Evolutionary conservation across 2,113 vertebrate genomes (phyloP).

Genomic region (Sprattus sprattus): DNA sequence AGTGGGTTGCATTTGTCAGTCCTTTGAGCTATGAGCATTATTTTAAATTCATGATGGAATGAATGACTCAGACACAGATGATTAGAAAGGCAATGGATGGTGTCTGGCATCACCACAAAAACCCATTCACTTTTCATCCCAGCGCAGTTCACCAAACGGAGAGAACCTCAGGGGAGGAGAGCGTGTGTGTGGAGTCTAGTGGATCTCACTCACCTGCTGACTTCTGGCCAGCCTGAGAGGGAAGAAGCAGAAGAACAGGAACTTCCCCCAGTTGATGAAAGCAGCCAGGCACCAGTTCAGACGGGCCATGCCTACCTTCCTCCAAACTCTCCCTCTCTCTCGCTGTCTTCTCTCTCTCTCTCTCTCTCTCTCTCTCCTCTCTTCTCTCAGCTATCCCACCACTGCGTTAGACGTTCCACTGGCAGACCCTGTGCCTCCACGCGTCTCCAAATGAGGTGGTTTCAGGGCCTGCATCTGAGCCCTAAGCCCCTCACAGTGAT

Average conservation of each 20-base stretch:
- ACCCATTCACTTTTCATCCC: not conserved
- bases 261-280: slow-evolving; percentile 79
- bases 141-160: not conserved
- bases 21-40: not conserved
- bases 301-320: slow-evolving; percentile 69
- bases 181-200: slow-evolving; percentile 11
- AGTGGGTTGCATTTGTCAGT: not conserved
- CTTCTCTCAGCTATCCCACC: slow-evolving; percentile 25
- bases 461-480: slow-evolving; percentile 32
- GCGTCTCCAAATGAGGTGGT: not conserved
- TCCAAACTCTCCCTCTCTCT: not conserved
- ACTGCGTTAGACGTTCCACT: not conserved
- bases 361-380: not conserved
- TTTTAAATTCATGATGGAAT: not conserved
- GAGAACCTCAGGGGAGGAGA: not conserved
- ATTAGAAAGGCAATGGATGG: not conserved
- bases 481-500: slow-evolving; percentile 20
- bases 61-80: not conserved
- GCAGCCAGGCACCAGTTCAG: slow-evolving; percentile 77
- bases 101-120: not conserved
- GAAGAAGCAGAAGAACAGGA: slow-evolving; percentile 77
- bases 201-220: slow-evolving; percentile 61
- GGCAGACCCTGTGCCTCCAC: not conserved
- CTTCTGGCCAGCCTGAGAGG: slow-evolving; percentile 65
- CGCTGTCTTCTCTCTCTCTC: not conserved